These are phyloP conservation scores for Podilymbus podiceps DNA, from an alignment of 2,113 vertebrate species.

Conservation along the genomic window DNA sequence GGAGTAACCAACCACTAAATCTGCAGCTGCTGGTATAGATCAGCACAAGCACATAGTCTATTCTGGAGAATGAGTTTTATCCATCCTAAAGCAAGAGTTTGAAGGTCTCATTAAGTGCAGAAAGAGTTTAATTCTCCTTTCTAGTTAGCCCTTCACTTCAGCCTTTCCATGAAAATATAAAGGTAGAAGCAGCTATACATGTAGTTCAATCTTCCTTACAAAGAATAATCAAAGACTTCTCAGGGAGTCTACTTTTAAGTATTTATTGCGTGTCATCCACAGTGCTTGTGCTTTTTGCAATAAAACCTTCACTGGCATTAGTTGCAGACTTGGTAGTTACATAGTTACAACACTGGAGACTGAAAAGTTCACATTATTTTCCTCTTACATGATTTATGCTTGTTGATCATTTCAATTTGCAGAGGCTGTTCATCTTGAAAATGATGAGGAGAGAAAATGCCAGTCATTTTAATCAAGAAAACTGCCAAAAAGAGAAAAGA, in stretches of 20 bases:
- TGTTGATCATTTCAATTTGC: background rate
- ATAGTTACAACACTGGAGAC: background rate
- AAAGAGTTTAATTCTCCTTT: background rate
- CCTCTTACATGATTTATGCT: background rate
- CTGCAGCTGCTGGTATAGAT: background rate
- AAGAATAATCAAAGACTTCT: background rate
- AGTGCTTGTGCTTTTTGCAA: background rate
- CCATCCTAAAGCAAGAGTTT: background rate
- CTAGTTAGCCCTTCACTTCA: background rate
- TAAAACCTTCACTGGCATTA: background rate
- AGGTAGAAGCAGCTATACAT: accelerated
- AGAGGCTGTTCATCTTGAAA: background rate
- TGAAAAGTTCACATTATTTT: background rate
- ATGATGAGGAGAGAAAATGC: background rate
- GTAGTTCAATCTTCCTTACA: background rate
- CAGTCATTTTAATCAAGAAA: slow-evolving; percentile 33
- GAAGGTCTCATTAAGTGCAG: background rate
- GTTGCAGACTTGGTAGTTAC: background rate
- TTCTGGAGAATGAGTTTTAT: background rate
- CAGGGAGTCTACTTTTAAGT: background rate
- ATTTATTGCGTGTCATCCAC: background rate
- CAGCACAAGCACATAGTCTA: background rate
- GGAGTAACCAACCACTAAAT: background rate
- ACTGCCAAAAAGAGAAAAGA: background rate
- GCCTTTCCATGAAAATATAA: background rate